Conservation (phyloP, 2,797 vertebrate genomes). For the Syndactyla subalaris region DNA sequence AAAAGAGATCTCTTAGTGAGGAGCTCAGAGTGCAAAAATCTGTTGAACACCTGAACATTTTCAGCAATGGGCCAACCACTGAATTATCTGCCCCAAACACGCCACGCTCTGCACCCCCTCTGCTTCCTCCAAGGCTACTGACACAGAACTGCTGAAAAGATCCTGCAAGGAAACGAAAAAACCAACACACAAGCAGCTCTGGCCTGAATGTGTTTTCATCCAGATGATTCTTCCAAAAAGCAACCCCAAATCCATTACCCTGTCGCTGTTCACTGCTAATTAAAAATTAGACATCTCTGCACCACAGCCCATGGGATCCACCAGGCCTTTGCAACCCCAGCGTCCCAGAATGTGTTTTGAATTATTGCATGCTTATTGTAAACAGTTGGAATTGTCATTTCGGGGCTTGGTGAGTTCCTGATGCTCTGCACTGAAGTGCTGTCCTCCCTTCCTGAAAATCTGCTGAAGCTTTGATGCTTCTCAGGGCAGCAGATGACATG, state of each 20-base stretch:
- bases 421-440: background rate
- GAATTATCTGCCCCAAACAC: background rate
- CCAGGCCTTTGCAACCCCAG: background rate
- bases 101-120: fast-evolving
- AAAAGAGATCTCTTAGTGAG: background rate
- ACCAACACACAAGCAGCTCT: background rate
- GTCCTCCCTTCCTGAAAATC: background rate
- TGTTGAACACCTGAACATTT: slow-evolving; percentile 17
- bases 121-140: background rate
- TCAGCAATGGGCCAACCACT: background rate
- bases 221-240: background rate
- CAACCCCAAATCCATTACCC: background rate
- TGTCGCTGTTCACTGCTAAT: background rate
- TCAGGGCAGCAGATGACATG: background rate
- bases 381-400: slow-evolving; percentile 38
- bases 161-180: background rate
- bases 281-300: background rate
- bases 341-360: background rate
- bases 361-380: slow-evolving; percentile 28
- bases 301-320: background rate
- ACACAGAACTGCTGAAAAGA: background rate
- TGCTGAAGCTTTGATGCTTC: slow-evolving; percentile 5
- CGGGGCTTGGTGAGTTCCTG: slow-evolving; percentile 22
- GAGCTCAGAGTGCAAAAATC: background rate
- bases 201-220: background rate